Conservation (phyloP, 2,888 invertebrate genomes). For the Protodeltote pygarga region DNA sequence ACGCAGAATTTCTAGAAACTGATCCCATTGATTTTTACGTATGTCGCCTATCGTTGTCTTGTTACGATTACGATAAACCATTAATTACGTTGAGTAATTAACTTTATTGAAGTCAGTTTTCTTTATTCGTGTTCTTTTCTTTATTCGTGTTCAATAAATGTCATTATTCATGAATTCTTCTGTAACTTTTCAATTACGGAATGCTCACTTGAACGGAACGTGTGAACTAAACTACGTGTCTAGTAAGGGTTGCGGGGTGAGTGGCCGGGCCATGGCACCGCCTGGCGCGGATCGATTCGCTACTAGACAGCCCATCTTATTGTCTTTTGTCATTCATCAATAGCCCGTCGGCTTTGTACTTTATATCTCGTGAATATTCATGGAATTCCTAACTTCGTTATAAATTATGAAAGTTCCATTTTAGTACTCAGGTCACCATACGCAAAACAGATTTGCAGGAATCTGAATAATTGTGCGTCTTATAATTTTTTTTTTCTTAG, state of each 20-base stretch:
- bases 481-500: too few relatives aligned
- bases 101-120: too few relatives aligned
- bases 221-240: slow-evolving; percentile 58
- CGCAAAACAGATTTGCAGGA: slow-evolving; percentile 5
- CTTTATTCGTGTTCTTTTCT: too few relatives aligned
- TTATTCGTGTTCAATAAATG: too few relatives aligned
- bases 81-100: too few relatives aligned
- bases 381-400: slow-evolving; percentile 10
- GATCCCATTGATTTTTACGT: too few relatives aligned
- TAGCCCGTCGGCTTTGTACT: slow-evolving; percentile 47
- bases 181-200: slow-evolving; percentile 8
- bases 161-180: slow-evolving; percentile 6
- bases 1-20: too few relatives aligned
- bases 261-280: slow-evolving; percentile 75
- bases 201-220: slow-evolving; percentile 16
- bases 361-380: slow-evolving; percentile 42
- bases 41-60: too few relatives aligned
- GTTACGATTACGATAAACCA: too few relatives aligned
- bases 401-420: background rate
- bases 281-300: slow-evolving; percentile 76
- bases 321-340: slow-evolving; percentile 69
- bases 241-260: slow-evolving; percentile 69
- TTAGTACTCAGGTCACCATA: background rate
- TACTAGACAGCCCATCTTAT: slow-evolving; percentile 60
- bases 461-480: background rate